Conservation (phyloP, 2,888 invertebrate genomes). For the Congeria kusceri region DNA sequence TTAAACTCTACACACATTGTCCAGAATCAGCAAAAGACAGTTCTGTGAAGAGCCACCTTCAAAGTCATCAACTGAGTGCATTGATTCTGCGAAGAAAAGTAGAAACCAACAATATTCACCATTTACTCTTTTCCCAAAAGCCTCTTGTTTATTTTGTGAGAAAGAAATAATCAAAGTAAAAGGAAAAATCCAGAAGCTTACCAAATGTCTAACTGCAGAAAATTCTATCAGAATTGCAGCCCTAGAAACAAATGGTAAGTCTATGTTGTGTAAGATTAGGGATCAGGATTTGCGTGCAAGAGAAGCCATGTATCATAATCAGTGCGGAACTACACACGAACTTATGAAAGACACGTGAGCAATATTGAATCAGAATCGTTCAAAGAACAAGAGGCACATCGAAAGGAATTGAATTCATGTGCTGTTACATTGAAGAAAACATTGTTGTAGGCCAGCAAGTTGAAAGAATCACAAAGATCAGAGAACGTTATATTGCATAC, state of each 20-base stretch:
- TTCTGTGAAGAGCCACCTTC: too few relatives aligned
- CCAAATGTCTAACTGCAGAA: slow-evolving; percentile 47
- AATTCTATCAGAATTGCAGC: slow-evolving; percentile 33
- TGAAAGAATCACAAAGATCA: slow-evolving; percentile 44
- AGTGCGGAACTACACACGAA: slow-evolving; percentile 36
- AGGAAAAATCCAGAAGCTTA: slow-evolving; percentile 27
- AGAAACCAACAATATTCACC: too few relatives aligned
- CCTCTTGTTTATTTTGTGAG: too few relatives aligned
- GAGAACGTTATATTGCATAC: too few relatives aligned
- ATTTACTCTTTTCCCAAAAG: too few relatives aligned
- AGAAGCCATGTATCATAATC: slow-evolving; percentile 46
- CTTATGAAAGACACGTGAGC: slow-evolving; percentile 9
- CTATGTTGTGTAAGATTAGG: slow-evolving; percentile 24
- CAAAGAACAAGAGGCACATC: slow-evolving; percentile 14
- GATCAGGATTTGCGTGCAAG: slow-evolving; percentile 31
- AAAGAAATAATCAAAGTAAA: too few relatives aligned
- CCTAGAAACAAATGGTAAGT: slow-evolving; percentile 9
- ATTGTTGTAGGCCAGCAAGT: slow-evolving; percentile 39
- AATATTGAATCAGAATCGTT: slow-evolving; percentile 9
- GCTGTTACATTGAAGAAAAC: slow-evolving; percentile 27
- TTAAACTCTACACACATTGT: too few relatives aligned
- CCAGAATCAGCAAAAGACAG: too few relatives aligned
- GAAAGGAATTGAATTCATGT: slow-evolving; percentile 16
- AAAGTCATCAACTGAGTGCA: too few relatives aligned
- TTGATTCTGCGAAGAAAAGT: too few relatives aligned